Evolutionary conservation across 2,888 invertebrate genomes (phyloP), one percentile per base, ranked within the genome.

Genomic region (Selenia dentaria): DNA sequence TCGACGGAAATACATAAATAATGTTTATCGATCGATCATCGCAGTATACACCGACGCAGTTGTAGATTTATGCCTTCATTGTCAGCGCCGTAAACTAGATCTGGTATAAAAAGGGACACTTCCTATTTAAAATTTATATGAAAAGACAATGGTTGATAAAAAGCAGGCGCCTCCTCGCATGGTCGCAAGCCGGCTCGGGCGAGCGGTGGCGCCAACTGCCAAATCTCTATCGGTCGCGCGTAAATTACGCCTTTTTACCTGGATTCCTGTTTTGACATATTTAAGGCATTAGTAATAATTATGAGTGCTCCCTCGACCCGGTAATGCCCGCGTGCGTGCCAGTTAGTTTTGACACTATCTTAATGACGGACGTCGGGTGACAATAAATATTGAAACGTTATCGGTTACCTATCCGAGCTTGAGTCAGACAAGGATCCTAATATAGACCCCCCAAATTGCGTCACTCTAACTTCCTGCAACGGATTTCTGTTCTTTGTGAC

Each of bases 251-350:
- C 87, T 89, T 89, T 89, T 89, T 90, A 90, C 90, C 90, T 90
- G 89, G 87, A 88, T 89, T 86, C 88, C 88, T 90, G 90, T 90
- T 90, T 90, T 90, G 90, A 90, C 90, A 90, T 89, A 90, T 89
- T 89, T 88, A 90, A 90, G 87, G 89, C 84, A 90, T 90, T 90
- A 88, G 88, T 90, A 90, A 90, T 89, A 90, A 90, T 90, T 90
- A 90, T 90, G 90, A 90, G 86, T 87, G 85, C 83, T 81, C 73
- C 73, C 70, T 70, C 70, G 71, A 67, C 68, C 71, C 74, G 64
- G 83, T 84, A 83, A 74, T 72, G 79, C 74, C 61, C 67, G 75
- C 69, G 79, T 75, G 79, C 69, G 80, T 74, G 81, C 85, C 79
- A 81, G 79, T 79, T 64, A 86, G 80, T 87, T 89, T 85, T 89